Evolutionary conservation across 1,140 invertebrate species (phyloP).

Genomic region (Laupala kohalensis): DNA sequence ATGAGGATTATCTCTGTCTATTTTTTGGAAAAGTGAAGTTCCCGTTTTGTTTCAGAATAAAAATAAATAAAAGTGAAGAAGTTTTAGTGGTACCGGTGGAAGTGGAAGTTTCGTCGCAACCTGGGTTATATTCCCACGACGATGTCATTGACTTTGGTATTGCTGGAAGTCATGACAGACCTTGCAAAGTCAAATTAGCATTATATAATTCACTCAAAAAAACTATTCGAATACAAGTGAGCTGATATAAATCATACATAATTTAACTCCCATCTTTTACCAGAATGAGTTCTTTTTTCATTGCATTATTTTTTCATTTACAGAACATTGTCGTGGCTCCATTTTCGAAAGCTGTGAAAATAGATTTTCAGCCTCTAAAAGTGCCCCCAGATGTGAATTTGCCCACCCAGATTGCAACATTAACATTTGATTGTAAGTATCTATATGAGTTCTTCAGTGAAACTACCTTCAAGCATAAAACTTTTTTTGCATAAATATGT

Average conservation of each 20-base stretch:
- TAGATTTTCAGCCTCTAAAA: constrained; percentile 44
- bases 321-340: constrained; percentile 43
- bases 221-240: constrained; percentile 54
- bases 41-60: constrained; percentile 37
- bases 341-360: constrained; percentile 42
- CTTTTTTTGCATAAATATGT: background rate
- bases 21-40: too few species aligned
- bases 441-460: constrained; percentile 8
- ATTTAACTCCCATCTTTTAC: background rate
- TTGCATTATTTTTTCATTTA: constrained; percentile 19
- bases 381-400: constrained; percentile 46
- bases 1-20: too few species aligned
- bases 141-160: constrained; percentile 76
- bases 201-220: constrained; percentile 59
- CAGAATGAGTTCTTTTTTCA: constrained; percentile 4
- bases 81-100: constrained; percentile 71
- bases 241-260: constrained; percentile 17
- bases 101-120: constrained; percentile 61
- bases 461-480: background rate
- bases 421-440: constrained; percentile 63
- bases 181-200: constrained; percentile 47
- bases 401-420: constrained; percentile 48
- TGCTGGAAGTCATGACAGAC: constrained; percentile 50
- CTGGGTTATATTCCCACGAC: constrained; percentile 61
- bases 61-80: constrained; percentile 53